Percentiles rank a stretch among this genome's conserved stretches.
Conservation (phyloP, 2,113 vertebrate species). For the Pontoporia blainvillei region DNA sequence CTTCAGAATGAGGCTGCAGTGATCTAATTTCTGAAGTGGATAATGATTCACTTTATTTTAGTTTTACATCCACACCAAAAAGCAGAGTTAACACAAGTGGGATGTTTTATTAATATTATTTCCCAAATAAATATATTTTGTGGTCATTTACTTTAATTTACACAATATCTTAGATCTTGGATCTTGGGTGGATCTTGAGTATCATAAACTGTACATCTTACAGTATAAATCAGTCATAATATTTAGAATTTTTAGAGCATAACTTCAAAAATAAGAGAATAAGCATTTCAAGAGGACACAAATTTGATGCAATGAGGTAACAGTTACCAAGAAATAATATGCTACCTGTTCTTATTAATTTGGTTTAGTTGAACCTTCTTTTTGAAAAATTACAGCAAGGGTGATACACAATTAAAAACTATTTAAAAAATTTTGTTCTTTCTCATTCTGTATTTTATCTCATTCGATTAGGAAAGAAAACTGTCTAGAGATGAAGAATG, state of each 20-base stretch:
- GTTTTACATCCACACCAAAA: neutral
- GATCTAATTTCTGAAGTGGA: neutral
- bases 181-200: neutral
- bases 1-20: neutral
- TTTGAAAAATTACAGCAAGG: neutral
- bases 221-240: neutral
- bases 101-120: neutral
- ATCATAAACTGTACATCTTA: neutral
- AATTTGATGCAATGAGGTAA: neutral
- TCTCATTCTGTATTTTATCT: neutral
- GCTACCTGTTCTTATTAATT: neutral
- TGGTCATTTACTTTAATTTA: neutral
- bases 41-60: neutral
- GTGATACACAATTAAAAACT: neutral
- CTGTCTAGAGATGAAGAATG: neutral
- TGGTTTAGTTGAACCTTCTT: neutral
- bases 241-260: neutral
- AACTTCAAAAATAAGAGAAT: neutral
- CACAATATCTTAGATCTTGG: neutral
- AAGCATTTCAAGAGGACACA: neutral
- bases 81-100: neutral
- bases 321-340: neutral
- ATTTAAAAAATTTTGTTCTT: neutral
- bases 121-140: neutral
- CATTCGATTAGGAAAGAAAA: neutral